Percentiles rank a stretch among this genome's conserved stretches.
Evolutionary conservation across 2,888 invertebrate species (phyloP).

Genomic region (Scaptomyza tumidula): DNA sequence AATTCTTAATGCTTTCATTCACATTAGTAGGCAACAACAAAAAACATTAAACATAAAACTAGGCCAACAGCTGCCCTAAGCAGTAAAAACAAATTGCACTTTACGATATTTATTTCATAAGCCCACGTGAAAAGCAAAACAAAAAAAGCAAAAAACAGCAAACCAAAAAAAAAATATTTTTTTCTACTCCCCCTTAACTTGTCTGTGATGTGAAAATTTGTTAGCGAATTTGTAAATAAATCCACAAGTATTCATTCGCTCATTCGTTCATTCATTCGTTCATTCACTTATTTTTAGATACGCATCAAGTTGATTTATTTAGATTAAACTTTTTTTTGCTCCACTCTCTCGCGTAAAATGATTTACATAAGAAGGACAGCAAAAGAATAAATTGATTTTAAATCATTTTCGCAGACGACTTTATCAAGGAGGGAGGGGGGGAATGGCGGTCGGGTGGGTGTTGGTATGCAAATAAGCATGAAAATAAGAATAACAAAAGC

Average conservation of each 20-base stretch:
- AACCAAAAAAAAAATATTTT: slow-evolving; percentile 5
- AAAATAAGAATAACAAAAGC: slow-evolving; percentile 80
- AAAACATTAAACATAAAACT: neutral
- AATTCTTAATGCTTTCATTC: slow-evolving; percentile 51
- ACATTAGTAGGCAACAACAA: neutral
- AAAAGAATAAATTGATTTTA: slow-evolving; percentile 82
- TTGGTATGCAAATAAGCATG: slow-evolving; percentile 78
- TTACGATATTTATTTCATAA: slow-evolving; percentile 25
- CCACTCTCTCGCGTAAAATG: slow-evolving; percentile 63
- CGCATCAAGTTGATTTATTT: slow-evolving; percentile 82
- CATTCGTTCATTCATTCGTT: slow-evolving; percentile 47
- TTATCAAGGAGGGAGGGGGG: slow-evolving; percentile 10
- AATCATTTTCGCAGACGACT: slow-evolving; percentile 78
- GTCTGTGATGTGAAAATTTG: slow-evolving; percentile 71
- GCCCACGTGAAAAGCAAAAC: neutral
- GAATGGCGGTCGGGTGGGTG: neutral
- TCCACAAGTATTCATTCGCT: slow-evolving; percentile 58
- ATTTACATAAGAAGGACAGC: slow-evolving; percentile 79
- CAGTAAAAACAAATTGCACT: slow-evolving; percentile 33
- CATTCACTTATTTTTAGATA: slow-evolving; percentile 64
- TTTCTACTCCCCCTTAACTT: neutral
- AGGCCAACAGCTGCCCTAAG: slow-evolving; percentile 5
- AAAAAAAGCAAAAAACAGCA: neutral
- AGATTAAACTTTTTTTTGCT: slow-evolving; percentile 62
- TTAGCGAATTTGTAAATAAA: slow-evolving; percentile 81